Conservation (phyloP, 1,140 invertebrate species). For the Muscidifurax raptorellus region DNA sequence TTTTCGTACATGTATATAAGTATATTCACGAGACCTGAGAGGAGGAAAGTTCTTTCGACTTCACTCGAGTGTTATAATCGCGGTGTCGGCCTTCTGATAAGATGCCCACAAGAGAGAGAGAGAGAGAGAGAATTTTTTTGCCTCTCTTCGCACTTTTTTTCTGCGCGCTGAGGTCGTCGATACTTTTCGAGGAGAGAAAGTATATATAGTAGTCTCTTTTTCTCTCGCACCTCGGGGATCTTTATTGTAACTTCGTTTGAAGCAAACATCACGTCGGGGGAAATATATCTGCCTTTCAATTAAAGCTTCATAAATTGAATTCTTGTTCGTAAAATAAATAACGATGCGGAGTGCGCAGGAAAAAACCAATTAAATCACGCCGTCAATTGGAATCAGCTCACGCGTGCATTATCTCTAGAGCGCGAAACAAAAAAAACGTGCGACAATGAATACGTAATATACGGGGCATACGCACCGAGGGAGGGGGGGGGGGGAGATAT, state of each 20-base stretch:
- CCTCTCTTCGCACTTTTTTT: neutral
- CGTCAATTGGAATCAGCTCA: neutral
- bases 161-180: neutral
- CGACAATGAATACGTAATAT: neutral
- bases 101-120: too few species aligned
- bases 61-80: constrained; percentile 39
- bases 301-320: neutral
- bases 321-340: neutral
- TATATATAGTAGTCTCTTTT: neutral
- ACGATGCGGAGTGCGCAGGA: neutral
- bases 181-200: neutral
- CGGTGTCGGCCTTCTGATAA: constrained; percentile 20
- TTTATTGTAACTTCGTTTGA: too few species aligned
- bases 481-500: neutral
- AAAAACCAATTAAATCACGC: neutral
- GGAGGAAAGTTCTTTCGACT: constrained; percentile 41
- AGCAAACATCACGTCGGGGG: too few species aligned
- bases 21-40: neutral
- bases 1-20: neutral
- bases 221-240: neutral
- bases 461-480: neutral
- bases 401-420: neutral
- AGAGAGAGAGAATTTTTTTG: neutral
- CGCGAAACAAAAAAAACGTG: neutral
- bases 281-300: too few species aligned